Evolutionary conservation across 2,113 vertebrate genomes (phyloP).

Genomic region (Rhombomys opimus): DNA sequence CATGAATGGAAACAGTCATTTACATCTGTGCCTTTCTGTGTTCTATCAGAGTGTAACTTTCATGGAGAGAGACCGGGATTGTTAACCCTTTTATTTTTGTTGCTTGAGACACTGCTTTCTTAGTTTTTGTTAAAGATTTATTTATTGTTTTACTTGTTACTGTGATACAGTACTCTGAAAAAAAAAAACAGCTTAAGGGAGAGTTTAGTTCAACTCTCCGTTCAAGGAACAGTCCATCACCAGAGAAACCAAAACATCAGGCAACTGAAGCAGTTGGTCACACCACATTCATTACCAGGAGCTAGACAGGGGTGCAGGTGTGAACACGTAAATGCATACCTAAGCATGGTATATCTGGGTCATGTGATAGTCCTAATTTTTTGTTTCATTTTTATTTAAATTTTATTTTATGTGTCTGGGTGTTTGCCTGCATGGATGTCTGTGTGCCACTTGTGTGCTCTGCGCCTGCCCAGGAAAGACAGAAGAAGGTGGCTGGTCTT

Average conservation of each 20-base stretch:
- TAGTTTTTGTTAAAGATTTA: too few species aligned
- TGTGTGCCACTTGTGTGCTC: neutral
- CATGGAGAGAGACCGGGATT: neutral
- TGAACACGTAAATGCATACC: neutral
- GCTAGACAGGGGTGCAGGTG: neutral
- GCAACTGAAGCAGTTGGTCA: neutral
- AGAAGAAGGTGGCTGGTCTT: neutral
- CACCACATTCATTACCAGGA: too few species aligned
- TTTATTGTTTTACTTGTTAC: neutral
- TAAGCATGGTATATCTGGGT: neutral
- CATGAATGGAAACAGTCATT: neutral
- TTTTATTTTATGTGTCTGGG: neutral
- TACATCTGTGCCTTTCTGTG: neutral
- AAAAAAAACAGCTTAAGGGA: neutral
- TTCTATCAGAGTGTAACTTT: neutral
- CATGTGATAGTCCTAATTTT: neutral
- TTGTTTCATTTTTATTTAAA: neutral
- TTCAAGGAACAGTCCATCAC: neutral
- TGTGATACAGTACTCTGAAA: neutral
- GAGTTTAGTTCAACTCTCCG: neutral
- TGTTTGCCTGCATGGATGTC: neutral
- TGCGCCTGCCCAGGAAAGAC: neutral
- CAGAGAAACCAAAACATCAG: neutral
- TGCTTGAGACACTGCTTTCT: neutral
- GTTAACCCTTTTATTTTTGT: neutral